A percentile compares a stretch with the other conserved stretches of the same genome.
phyloP scores from a whole-genome alignment of 2,888 invertebrate genomes.

The Ametastegia equiseti region DNA sequence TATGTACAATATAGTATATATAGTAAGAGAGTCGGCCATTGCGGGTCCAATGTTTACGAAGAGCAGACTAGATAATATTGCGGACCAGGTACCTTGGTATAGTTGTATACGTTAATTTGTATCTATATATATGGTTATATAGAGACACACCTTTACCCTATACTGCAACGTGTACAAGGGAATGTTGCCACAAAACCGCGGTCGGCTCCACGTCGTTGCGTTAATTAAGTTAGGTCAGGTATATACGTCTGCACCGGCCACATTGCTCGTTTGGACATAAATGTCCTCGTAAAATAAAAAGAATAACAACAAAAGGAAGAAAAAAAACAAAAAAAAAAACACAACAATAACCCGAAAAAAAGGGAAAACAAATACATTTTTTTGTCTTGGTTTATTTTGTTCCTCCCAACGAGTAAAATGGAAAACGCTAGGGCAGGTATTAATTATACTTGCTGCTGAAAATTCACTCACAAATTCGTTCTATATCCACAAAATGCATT shows the following conservation, averaged over 20 bases:
- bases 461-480: too few relatives aligned
- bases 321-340: not conserved
- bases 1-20: not conserved
- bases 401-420: too few relatives aligned
- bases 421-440: too few relatives aligned
- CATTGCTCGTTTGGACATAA: slow-evolving; percentile 72
- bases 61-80: slow-evolving; percentile 73
- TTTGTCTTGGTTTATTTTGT: too few relatives aligned
- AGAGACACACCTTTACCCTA: slow-evolving; percentile 24
- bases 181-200: slow-evolving; percentile 70
- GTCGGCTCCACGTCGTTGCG: slow-evolving; percentile 74
- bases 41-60: slow-evolving; percentile 65
- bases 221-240: slow-evolving; percentile 73
- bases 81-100: slow-evolving; percentile 50
- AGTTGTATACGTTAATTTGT: slow-evolving; percentile 41
- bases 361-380: not conserved
- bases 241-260: slow-evolving; percentile 66
- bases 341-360: not conserved
- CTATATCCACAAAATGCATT: too few relatives aligned
- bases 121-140: slow-evolving; percentile 33
- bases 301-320: not conserved
- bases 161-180: slow-evolving; percentile 29
- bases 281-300: slow-evolving; percentile 55
- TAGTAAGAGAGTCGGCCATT: slow-evolving; percentile 64
- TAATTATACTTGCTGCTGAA: too few relatives aligned